phyloP scores from a whole-genome alignment of 2,888 invertebrate species.

The Athalia rosae region DNA sequence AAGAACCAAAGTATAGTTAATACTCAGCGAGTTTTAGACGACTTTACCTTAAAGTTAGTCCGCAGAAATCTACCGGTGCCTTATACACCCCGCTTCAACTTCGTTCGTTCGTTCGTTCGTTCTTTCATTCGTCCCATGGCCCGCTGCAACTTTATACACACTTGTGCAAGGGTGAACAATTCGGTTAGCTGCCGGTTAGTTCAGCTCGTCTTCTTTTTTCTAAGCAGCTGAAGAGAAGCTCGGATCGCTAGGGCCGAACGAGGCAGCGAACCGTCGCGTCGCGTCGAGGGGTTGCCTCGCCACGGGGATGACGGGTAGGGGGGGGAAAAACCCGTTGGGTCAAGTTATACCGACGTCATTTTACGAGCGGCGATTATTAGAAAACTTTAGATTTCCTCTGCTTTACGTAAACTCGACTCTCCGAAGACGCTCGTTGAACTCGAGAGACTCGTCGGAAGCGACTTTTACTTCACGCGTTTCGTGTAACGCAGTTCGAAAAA shows the following conservation, averaged over 20 bases:
- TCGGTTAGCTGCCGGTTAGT: too few relatives aligned
- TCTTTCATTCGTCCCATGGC: neutral
- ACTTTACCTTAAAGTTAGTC: constrained; percentile 34
- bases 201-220: too few relatives aligned
- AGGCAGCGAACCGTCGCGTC: neutral
- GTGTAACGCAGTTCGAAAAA: too few relatives aligned
- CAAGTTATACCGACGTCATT: constrained; percentile 8
- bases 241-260: too few relatives aligned
- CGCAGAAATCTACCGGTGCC: constrained; percentile 13
- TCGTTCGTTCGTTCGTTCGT: constrained; percentile 18
- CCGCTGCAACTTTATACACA: too few relatives aligned
- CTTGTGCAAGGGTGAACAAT: too few relatives aligned
- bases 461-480: too few relatives aligned
- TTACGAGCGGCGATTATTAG: constrained; percentile 33
- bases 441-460: neutral
- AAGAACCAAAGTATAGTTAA: constrained; percentile 25
- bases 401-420: neutral
- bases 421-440: too few relatives aligned
- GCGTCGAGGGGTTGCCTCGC: neutral
- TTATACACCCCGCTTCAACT: constrained; percentile 11
- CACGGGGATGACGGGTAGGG: neutral
- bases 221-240: too few relatives aligned
- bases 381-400: constrained; percentile 13
- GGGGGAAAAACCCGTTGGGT: neutral
- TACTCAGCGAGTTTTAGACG: constrained; percentile 32